phyloP scores from a whole-genome alignment of 2,888 invertebrate genomes.

The Leucozona laternaria region DNA sequence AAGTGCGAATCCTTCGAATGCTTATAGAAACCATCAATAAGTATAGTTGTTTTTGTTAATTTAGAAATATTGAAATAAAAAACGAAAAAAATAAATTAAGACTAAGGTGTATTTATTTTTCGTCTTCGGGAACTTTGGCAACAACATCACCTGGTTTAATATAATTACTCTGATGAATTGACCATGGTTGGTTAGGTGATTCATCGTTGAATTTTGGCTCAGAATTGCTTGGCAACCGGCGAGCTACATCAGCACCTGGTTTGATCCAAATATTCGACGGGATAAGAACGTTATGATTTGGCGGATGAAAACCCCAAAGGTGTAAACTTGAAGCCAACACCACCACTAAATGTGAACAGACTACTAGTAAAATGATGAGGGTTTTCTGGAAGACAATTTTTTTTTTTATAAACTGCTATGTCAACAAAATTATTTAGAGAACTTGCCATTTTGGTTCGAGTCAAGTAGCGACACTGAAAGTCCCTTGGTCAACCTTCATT shows the following conservation, averaged over 20 bases:
- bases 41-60: constrained; percentile 28
- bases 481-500: neutral
- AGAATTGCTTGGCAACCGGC: neutral
- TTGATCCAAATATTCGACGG: constrained; percentile 62
- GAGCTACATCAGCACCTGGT: constrained; percentile 53
- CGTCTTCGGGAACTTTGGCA: constrained; percentile 55
- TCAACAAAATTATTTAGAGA: neutral
- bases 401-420: neutral
- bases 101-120: too few relatives aligned
- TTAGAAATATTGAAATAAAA: constrained; percentile 38
- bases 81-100: constrained; percentile 39
- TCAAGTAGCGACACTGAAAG: neutral
- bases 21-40: constrained; percentile 11
- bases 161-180: constrained; percentile 79
- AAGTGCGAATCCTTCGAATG: constrained; percentile 59
- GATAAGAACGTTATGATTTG: constrained; percentile 45
- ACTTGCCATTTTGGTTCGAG: constrained; percentile 21
- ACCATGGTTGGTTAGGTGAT: constrained; percentile 33
- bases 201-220: constrained; percentile 38
- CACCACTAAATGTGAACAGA: neutral
- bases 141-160: constrained; percentile 80
- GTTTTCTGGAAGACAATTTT: constrained; percentile 25
- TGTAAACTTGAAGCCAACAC: neutral
- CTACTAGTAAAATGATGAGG: neutral
- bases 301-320: constrained; percentile 24